These are phyloP conservation scores for Phaethornis superciliosus DNA, from an alignment of 2,113 vertebrate species.

Conservation along the genomic window DNA sequence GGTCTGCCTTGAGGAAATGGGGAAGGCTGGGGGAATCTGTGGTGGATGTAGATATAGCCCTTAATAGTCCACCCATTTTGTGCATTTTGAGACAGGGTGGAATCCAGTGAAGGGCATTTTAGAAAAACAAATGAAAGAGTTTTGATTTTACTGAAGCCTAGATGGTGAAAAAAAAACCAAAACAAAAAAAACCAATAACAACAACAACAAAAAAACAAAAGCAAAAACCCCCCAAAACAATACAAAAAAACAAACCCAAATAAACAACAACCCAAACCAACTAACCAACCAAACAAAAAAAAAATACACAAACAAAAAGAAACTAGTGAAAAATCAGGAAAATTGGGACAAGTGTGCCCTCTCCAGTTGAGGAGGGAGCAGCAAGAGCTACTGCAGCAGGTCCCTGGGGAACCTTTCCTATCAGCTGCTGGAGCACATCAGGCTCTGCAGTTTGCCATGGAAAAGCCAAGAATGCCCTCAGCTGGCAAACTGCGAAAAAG, in stretches of 20 bases:
- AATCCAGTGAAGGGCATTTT: background rate
- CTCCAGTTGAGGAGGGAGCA: slow-evolving; percentile 21
- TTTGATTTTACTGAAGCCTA: background rate
- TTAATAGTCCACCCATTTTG: background rate
- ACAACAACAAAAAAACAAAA: too few species aligned
- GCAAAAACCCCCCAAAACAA: too few species aligned
- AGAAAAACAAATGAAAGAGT: background rate
- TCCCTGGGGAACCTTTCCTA: background rate
- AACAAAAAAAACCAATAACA: too few species aligned
- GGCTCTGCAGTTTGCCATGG: background rate
- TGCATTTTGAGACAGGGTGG: background rate
- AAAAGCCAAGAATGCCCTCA: slow-evolving; percentile 70
- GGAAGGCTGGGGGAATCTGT: background rate
- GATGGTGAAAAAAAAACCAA: fast-evolving
- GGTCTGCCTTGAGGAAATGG: background rate
- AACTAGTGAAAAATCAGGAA: background rate
- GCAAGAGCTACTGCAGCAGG: background rate
- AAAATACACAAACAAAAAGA: too few species aligned
- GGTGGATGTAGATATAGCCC: background rate
- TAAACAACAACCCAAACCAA: too few species aligned
- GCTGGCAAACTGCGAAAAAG: background rate
- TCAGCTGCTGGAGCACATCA: background rate
- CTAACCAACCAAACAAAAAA: too few species aligned
- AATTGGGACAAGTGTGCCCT: slow-evolving; percentile 34
- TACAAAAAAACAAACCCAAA: too few species aligned